Base-by-base conservation (phyloP, 2,113 vertebrate species). In the Pituophis catenifer region DNA sequence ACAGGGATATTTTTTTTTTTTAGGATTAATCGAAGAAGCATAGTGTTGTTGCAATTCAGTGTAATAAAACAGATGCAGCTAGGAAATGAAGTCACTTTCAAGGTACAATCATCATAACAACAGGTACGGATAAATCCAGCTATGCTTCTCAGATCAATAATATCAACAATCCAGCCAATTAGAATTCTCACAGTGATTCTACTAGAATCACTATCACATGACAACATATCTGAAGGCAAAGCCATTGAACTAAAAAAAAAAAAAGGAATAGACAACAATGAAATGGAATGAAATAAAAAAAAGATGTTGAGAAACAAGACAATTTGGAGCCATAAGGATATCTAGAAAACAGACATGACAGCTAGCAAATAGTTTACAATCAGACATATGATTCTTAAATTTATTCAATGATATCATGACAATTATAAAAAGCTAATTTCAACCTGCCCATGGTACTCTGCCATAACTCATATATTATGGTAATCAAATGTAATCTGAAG, bases 401-500 rank as follows among this genome's bases (percentile, higher is more conserved):
- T 23, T 13, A 8, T 65, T 8, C 12, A 13, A 54, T 86, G 3
- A 57, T 5, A 70, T 21, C 52, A 81, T 88, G 1, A 3, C 17
- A 50, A 8, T 1, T 3, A 4, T 44, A 62, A 10, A 90, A 54
- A 52, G n/a, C 12, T 11, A 65, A 17, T 52, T 91, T 91, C 21
- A 55, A 3, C 4, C 9, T 11, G 1, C 65, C 38, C 21, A 92
- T 57, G 52, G 0, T 89, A 1, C 5, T 54, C 3, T 12, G 87
- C 44, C 87, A 70, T 91, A 50, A 3, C 0, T 44, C 38, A 65
- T 91, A 54, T 48, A 44, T 44, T 86, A 38, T 81, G 53, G 59
- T 53, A 57, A 92, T 87, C 91, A n/a, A 50, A 86, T 48, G 24
- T 92, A 86, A 92, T 86, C 53, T 88, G 62, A 94, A 54, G 58